Conservation (phyloP, 2,888 invertebrate genomes). For the Cylindroiulus punctatus region DNA sequence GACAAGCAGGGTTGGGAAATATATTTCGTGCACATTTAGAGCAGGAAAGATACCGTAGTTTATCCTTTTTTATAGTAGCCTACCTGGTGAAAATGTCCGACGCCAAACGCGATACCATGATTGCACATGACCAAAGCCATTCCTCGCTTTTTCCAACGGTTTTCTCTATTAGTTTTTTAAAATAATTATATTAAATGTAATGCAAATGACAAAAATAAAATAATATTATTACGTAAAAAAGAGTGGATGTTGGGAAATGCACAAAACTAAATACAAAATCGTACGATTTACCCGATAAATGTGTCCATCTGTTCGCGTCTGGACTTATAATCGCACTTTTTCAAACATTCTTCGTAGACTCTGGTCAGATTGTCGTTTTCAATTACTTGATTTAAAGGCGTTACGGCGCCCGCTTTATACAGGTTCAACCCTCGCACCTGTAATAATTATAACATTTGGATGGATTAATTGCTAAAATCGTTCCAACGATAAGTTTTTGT, state of each 20-base stretch:
- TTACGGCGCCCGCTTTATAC: constrained; percentile 79
- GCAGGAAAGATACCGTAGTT: no score
- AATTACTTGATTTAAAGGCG: constrained; percentile 81
- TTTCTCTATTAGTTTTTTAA: constrained; percentile 67
- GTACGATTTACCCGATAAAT: constrained; percentile 78
- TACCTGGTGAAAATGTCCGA: constrained; percentile 78
- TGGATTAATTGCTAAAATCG: no score
- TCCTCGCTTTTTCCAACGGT: constrained; percentile 89
- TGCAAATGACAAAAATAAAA: constrained; percentile 62
- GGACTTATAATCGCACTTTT: constrained; percentile 73
- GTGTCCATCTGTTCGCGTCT: constrained; percentile 72
- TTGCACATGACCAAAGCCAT: constrained; percentile 83
- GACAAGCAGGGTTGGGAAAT: no score
- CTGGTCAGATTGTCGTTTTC: constrained; percentile 76
- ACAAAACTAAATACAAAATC: not conserved
- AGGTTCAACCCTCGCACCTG: constrained; percentile 77
- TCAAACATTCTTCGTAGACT: constrained; percentile 83
- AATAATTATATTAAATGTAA: no score
- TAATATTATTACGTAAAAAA: not conserved
- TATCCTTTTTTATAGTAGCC: not conserved
- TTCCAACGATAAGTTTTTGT: no score
- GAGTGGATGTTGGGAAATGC: not conserved
- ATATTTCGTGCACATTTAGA: no score
- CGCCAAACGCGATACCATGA: constrained; percentile 85
- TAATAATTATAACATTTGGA: not conserved